phyloP scores from a whole-genome alignment of 2,888 invertebrate species.

The Oithona nana region DNA sequence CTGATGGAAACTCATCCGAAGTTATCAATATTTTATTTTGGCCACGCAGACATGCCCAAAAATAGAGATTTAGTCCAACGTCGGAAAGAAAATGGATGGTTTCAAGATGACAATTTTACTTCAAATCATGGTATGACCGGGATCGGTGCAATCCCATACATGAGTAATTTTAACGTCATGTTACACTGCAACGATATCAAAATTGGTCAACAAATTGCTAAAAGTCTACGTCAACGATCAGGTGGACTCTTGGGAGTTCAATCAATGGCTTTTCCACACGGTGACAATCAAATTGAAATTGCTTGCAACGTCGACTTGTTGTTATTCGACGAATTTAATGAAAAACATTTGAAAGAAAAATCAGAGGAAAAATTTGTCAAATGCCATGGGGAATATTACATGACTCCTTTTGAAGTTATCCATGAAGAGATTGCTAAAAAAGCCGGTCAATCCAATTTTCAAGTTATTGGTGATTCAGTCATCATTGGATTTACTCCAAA shows the following conservation, averaged over 20 bases:
- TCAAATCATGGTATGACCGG: conserved; percentile 11
- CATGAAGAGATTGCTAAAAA: background rate
- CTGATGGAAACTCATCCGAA: background rate
- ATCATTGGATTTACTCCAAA: background rate
- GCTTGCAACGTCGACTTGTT: conserved; percentile 19
- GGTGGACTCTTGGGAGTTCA: conserved; percentile 18
- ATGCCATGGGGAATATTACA: background rate
- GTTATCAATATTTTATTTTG: background rate
- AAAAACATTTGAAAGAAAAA: background rate
- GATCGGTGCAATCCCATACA: conserved; percentile 19
- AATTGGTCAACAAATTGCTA: conserved; percentile 16
- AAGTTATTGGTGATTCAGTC: background rate
- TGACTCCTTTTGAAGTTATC: background rate
- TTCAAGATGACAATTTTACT: too few relatives aligned
- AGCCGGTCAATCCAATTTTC: background rate
- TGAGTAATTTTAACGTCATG: conserved; percentile 19
- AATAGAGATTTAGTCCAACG: background rate
- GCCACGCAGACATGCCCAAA: background rate
- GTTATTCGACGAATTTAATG: background rate
- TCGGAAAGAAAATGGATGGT: background rate
- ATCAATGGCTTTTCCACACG: conserved; percentile 19
- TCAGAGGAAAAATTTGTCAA: background rate
- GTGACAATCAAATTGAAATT: conserved; percentile 17
- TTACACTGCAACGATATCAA: conserved; percentile 17
- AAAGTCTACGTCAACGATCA: conserved; percentile 10